Evolutionary conservation across 2,888 invertebrate genomes (phyloP), one percentile per base, ranked within the genome.

Genomic region (Lissocephala sabroskyi): DNA sequence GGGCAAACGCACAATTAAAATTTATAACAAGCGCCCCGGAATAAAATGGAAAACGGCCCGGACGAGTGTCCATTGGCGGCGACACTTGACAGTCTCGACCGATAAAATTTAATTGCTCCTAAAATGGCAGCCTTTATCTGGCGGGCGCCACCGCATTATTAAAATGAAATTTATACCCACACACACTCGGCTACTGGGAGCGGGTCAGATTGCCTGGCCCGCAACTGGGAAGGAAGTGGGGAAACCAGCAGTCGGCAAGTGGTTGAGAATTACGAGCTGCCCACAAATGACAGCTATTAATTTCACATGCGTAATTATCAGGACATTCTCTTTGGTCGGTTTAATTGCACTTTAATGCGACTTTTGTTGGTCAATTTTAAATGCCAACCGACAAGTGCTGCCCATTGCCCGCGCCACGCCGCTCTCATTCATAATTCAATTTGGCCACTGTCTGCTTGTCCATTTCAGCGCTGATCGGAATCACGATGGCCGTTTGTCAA

Each of bases 391-490:
- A 3, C 13, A 6, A 23, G 7, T 14, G 10, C 19, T 9, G n/a
- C n/a, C n/a, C n/a, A n/a, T n/a, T n/a, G n/a, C n/a, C n/a, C n/a
- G n/a, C n/a, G n/a, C n/a, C n/a, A n/a, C n/a, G n/a, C n/a, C n/a
- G n/a, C n/a, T n/a, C n/a, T n/a, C n/a, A 10, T 37, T 23, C 3
- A 23, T 23, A 23, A 23, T 23, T 7, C 23, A n/a, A n/a, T 23
- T 33, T 33, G 11, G 6, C 9, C 3, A 45, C 16, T n/a, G n/a
- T n/a, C 26, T 36, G 4, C 35, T 14, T 33, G 7, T 1, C 11
- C 23, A 55, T 84, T 81, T 30, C 68, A 89, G 89, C 56, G 91
- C 90, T 4, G 91, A 91, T 71, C 83, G 82, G 10, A 87, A 90
- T 74, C 84, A 84, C 32, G 88, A 90, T 66, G 82, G 85, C 2